Base-by-base conservation (phyloP, 2,113 vertebrate species). In the Vombatus ursinus region DNA sequence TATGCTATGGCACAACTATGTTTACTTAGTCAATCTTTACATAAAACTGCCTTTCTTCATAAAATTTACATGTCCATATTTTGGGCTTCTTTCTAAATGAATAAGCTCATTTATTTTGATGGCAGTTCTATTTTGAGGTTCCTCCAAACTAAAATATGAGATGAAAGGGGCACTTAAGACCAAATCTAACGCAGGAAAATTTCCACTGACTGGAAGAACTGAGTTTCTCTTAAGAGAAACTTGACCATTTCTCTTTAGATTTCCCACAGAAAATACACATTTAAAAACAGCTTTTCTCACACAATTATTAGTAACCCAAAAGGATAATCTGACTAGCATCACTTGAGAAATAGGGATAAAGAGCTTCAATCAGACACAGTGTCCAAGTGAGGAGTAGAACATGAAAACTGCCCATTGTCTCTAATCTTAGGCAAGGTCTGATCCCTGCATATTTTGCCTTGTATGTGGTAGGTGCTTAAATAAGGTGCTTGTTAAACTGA, bases 81-180 rank as follows among this genome's bases (percentile, higher is more conserved):
- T 84, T n/a, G n/a, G 68, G 37, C 16, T 44, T 68, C 31, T 22
- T 84, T 44, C 68, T 44, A n/a, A 84, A 77, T 77, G 61, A 77
- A 77, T 77, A 19, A 77, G 10, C 11, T 68, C 31, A 16, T 37
- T 68, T 68, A 68, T 68, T 61, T 3, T 61, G 57, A 61, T 9
- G 28, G 57, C 57, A 61, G 10, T 31, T 61, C 28, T 61, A 61
- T 31, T 93, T 91, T 48, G 91, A 14, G 23, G 47, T 52, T 94
- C 93, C 94, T 97, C 92, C 37, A 95, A 94, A 6, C 54, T 89
- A 92, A 95, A 97, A 94, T 50, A 96, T 37, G 26, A 96, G 9
- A 92, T 44, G 52, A 57, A 90, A 92, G 48, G 52, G 91, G 47
- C 50, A 50, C 51, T 94, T 54, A 91, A 53, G 23, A 44, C 8